Evolutionary conservation across 2,888 invertebrate genomes (phyloP).

Genomic region (Thymelicus acteon): DNA sequence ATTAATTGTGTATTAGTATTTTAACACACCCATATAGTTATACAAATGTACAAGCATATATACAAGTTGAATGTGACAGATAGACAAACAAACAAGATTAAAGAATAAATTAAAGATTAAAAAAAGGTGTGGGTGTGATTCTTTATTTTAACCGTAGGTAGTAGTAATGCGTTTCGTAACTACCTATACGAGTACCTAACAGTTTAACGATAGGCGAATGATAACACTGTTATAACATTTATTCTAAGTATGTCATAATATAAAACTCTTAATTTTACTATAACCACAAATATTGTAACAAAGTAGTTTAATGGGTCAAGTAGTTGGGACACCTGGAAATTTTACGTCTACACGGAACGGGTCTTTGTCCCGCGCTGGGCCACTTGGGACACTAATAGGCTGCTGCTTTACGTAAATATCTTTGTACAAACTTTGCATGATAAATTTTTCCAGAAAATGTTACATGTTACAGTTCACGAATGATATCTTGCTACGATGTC

Average conservation of each 20-base stretch:
- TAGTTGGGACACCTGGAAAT: background rate
- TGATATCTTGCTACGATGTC: background rate
- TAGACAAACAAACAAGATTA: no score
- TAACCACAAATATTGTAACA: background rate
- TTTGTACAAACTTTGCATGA: slow-evolving; percentile 9
- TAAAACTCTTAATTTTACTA: background rate
- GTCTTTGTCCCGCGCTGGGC: slow-evolving; percentile 7
- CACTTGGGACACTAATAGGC: slow-evolving; percentile 22
- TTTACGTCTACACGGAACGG: slow-evolving; percentile 8
- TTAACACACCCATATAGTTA: no score
- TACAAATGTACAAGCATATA: no score
- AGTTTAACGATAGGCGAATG: no score
- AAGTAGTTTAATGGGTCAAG: slow-evolving; percentile 14
- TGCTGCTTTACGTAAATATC: slow-evolving; percentile 18
- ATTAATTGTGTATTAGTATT: no score
- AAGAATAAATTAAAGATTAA: no score
- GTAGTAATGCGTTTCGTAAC: no score
- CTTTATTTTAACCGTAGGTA: no score
- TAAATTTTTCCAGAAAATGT: slow-evolving; percentile 6
- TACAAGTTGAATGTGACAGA: no score
- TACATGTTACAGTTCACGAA: slow-evolving; percentile 6
- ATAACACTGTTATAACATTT: no score
- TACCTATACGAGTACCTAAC: no score
- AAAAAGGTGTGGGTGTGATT: no score
- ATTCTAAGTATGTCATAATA: background rate